Evolutionary conservation across 1,140 invertebrate genomes (phyloP).

Genomic region (Saccostrea cuccullata): DNA sequence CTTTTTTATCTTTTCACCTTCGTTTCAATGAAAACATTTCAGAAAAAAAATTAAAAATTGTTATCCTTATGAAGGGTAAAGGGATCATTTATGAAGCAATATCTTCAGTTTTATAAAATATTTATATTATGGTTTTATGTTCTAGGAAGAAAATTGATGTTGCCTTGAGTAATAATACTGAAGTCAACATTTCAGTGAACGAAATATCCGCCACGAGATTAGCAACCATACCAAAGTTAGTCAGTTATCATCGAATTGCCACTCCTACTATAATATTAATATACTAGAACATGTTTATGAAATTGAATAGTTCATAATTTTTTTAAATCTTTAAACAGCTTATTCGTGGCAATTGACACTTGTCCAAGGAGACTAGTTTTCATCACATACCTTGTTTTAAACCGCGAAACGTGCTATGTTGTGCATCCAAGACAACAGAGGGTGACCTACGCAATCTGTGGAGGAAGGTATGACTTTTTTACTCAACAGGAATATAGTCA

Average conservation of each 20-base stretch:
- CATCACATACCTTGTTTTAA: not conserved
- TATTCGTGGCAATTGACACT: not conserved
- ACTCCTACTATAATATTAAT: not conserved
- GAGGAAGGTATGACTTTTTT: not conserved
- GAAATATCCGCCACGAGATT: not conserved
- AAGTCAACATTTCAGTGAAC: not conserved
- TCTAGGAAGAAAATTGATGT: not conserved
- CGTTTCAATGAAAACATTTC: too few species aligned
- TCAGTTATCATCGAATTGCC: not conserved
- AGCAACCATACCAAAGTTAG: not conserved
- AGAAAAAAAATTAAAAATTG: too few species aligned
- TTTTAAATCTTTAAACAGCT: not conserved
- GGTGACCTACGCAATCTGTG: not conserved
- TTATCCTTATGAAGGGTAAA: too few species aligned
- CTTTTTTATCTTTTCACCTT: too few species aligned
- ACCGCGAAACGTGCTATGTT: not conserved
- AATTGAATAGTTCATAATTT: not conserved
- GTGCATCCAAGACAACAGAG: not conserved
- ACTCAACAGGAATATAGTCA: not conserved
- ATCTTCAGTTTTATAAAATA: too few species aligned
- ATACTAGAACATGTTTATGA: not conserved
- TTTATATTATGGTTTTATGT: too few species aligned
- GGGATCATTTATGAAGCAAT: too few species aligned
- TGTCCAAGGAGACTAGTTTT: not conserved
- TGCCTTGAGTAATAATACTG: not conserved